Conservation (phyloP, 2,113 vertebrate genomes). For the Saimiri boliviensis region DNA sequence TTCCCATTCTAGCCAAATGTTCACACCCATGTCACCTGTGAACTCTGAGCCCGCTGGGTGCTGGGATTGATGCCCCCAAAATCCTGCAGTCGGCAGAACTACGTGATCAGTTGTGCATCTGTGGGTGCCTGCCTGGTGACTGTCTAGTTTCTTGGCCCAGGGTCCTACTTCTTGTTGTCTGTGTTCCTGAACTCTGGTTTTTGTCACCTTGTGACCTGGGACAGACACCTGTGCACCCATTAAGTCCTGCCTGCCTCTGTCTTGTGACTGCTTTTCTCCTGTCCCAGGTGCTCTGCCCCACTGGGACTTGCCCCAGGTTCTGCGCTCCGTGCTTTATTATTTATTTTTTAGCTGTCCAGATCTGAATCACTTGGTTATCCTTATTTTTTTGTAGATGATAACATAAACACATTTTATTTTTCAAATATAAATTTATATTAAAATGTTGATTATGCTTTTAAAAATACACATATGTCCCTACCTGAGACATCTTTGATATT, state of each 20-base stretch:
- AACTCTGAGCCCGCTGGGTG: background rate
- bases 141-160: background rate
- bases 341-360: background rate
- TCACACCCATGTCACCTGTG: background rate
- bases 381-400: background rate
- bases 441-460: background rate
- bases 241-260: background rate
- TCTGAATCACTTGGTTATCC: background rate
- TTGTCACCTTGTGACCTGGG: background rate
- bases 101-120: background rate
- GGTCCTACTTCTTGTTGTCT: background rate
- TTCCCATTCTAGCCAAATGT: background rate
- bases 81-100: background rate
- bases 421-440: conserved; percentile 16
- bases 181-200: background rate
- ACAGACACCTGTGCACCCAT: background rate
- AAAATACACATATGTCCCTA: background rate
- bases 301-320: background rate
- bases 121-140: background rate
- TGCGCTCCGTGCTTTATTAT: background rate
- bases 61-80: background rate
- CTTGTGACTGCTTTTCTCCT: background rate
- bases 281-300: background rate
- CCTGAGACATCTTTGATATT: background rate
- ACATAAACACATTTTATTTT: background rate